Evolutionary conservation across 2,113 vertebrate species (phyloP).

Genomic region (Malurus elegans): DNA sequence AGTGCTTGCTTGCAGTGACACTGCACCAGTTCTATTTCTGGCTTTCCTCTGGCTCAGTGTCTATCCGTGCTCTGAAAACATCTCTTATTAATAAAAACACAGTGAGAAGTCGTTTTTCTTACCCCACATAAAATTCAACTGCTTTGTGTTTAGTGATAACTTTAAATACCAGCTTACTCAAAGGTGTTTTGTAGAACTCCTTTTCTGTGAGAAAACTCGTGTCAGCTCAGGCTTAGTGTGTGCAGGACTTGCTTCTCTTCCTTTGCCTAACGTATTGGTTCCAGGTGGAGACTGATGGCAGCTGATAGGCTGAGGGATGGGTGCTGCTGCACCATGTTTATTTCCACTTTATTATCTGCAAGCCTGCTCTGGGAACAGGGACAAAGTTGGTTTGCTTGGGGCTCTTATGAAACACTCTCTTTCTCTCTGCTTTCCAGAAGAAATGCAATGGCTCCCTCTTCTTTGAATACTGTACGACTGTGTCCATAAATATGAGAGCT

Average conservation of each 20-base stretch:
- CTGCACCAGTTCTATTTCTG: not conserved
- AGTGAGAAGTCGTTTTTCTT: not conserved
- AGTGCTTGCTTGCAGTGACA: not conserved
- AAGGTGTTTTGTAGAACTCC: not conserved
- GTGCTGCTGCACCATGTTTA: not conserved
- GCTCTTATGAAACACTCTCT: not conserved
- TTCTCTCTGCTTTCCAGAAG: not conserved
- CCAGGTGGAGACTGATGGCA: not conserved
- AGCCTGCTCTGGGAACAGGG: not conserved
- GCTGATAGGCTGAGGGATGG: not conserved
- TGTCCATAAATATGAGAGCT: not conserved
- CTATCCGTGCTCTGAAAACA: not conserved
- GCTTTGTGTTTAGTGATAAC: not conserved
- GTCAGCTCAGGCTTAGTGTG: not conserved
- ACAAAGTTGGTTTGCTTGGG: not conserved
- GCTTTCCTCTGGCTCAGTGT: not conserved
- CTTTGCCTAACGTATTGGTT: not conserved
- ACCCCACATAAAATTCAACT: not conserved
- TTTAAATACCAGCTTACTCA: not conserved
- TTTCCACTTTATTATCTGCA: not conserved
- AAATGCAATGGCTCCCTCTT: not conserved
- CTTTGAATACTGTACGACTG: not conserved
- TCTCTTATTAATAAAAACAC: not conserved
- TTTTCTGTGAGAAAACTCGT: not conserved
- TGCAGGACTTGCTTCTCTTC: not conserved